Evolutionary conservation across 1,140 invertebrate species (phyloP).

Genomic region (Harpegnathos saltator): DNA sequence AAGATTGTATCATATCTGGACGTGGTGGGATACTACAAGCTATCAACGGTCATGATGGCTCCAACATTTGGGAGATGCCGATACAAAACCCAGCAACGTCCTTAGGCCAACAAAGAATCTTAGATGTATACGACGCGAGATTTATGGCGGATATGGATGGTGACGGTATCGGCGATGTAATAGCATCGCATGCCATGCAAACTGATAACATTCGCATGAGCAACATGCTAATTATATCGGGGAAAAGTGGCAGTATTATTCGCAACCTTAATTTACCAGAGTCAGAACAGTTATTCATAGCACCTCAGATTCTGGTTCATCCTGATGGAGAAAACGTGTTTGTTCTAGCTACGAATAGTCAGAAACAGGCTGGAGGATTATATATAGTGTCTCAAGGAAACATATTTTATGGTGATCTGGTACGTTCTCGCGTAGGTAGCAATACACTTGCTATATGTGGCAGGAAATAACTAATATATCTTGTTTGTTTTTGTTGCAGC

Average conservation of each 20-base stretch:
- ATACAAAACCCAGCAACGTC: conserved; percentile 73
- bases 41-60: conserved; percentile 90
- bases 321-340: conserved; percentile 88
- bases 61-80: conserved; percentile 89
- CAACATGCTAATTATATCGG: conserved; percentile 90
- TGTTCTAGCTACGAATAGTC: conserved; percentile 91
- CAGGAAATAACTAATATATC: too few relatives aligned
- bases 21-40: conserved; percentile 90
- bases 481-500: conserved; percentile 74
- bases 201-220: conserved; percentile 85
- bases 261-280: conserved; percentile 89
- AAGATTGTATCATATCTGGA: conserved; percentile 92
- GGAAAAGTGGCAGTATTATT: conserved; percentile 89
- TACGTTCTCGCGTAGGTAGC: conserved; percentile 82
- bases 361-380: conserved; percentile 90
- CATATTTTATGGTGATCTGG: conserved; percentile 86
- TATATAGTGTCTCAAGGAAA: conserved; percentile 88
- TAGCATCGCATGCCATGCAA: conserved; percentile 89
- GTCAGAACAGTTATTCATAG: conserved; percentile 90
- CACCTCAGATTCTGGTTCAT: conserved; percentile 88
- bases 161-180: conserved; percentile 90
- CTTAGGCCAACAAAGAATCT: conserved; percentile 80
- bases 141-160: conserved; percentile 90
- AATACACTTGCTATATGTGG: conserved; percentile 13
- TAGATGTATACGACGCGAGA: conserved; percentile 90